phyloP scores from a whole-genome alignment of 2,888 invertebrate genomes.

The Tupiocoris notatus region DNA sequence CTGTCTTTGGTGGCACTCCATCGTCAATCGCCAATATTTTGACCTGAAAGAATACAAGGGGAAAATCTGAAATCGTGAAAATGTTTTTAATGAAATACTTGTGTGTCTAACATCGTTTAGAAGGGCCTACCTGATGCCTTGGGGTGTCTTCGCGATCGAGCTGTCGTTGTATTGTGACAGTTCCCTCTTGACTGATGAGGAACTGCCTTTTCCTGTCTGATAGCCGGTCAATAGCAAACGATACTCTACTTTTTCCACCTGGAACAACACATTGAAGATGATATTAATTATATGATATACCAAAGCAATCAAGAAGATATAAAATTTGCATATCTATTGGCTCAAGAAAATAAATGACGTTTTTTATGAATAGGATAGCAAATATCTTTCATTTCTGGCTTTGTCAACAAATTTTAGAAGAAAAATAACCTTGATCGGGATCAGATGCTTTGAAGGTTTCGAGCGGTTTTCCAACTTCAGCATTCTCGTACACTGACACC shows the following conservation, averaged over 20 bases:
- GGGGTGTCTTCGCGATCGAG: constrained; percentile 93
- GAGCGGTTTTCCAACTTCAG: constrained; percentile 82
- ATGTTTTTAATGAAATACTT: too few relatives aligned
- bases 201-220: constrained; percentile 93
- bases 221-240: constrained; percentile 86
- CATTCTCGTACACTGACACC: constrained; percentile 87
- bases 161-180: constrained; percentile 88
- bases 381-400: background rate
- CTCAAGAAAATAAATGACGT: too few relatives aligned
- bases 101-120: too few relatives aligned
- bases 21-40: constrained; percentile 95
- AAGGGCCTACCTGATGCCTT: constrained; percentile 81
- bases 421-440: constrained; percentile 74
- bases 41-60: constrained; percentile 60
- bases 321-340: too few relatives aligned
- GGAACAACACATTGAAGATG: too few relatives aligned
- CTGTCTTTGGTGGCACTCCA: constrained; percentile 88
- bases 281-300: too few relatives aligned
- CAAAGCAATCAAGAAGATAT: too few relatives aligned
- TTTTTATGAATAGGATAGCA: too few relatives aligned
- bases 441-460: constrained; percentile 95
- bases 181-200: constrained; percentile 90
- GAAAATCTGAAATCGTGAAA: constrained; percentile 1
- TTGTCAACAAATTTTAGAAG: background rate
- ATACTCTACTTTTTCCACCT: constrained; percentile 83